phyloP scores from a whole-genome alignment of 2,888 invertebrate species.

The Scaptomyza cyrtandrae region DNA sequence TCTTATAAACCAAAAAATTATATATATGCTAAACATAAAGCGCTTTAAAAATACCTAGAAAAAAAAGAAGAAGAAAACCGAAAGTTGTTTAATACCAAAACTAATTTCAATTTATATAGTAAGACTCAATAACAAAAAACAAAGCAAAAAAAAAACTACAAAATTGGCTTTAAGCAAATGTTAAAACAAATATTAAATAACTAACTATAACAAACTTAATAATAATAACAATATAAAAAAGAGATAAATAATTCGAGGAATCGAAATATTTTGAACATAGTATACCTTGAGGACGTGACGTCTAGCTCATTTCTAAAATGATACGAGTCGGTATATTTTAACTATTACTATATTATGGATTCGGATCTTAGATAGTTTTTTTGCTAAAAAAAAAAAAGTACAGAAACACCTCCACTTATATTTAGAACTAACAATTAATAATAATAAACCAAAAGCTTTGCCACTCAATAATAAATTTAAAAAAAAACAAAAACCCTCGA shows the following conservation, averaged over 20 bases:
- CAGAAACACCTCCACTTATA: conserved; percentile 9
- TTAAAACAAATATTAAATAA: conserved; percentile 20
- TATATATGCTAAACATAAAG: conserved; percentile 30
- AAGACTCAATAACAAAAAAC: conserved; percentile 51
- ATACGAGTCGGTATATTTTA: conserved; percentile 30
- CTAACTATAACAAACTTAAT: background rate
- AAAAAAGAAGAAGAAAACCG: background rate
- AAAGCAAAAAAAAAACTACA: conserved; percentile 37
- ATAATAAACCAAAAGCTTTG: conserved; percentile 43
- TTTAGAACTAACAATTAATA: conserved; percentile 1
- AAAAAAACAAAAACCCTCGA: conserved; percentile 23
- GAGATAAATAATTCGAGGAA: background rate
- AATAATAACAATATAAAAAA: background rate
- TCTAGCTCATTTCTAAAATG: conserved; percentile 49
- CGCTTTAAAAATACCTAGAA: conserved; percentile 32
- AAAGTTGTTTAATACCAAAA: conserved; percentile 7
- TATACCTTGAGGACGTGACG: conserved; percentile 17
- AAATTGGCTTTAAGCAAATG: conserved; percentile 67
- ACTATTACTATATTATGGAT: background rate
- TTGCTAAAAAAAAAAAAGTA: background rate
- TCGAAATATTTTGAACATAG: conserved; percentile 9
- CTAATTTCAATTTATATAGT: conserved; percentile 42
- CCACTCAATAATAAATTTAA: conserved; percentile 23
- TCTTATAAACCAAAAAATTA: conserved; percentile 25
- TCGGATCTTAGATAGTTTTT: conserved; percentile 45